Evolutionary conservation across 2,113 vertebrate genomes (phyloP), one percentile per base, ranked within the genome.

Genomic region (Psittacula cyanocephala): DNA sequence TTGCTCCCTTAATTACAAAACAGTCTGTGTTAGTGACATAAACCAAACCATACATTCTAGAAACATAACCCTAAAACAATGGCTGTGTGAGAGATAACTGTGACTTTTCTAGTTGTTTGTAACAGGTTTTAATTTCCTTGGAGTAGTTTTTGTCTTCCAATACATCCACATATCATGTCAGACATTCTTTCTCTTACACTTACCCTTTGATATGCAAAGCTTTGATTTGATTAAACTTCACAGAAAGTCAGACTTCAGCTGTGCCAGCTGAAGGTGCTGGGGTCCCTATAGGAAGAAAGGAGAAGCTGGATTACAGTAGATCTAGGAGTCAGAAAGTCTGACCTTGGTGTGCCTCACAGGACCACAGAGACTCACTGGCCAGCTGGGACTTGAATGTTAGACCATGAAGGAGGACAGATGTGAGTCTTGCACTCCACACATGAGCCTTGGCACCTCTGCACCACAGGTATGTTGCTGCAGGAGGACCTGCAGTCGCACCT

Each of bases 341-440:
- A 50, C 15, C 6, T 43, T 33, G 20, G 22, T 25, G 41, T 47
- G 15, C 23, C 37, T 89, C 24, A 49, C 12, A 39, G 31, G 5
- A 29, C 11, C 72, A 31, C 11, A 29, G 28, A 13, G 11, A 55
- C 31, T 28, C 41, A 60, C 15, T 13, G 63, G 16, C 4, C 23
- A 52, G 27, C 13, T 50, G 55, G 18, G 31, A 57, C 15, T 33
- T 57, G 23, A 0, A 2, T 23, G 31, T 47, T 35, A 74, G 28
- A 9, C 5, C 27, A 57, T 31, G 47, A 4, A 33, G 41, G 17
- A 44, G 52, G 28, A 20, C 5, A 18, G 24, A 59, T 3, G 37
- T 37, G 29, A 62, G 35, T 62, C 49, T 11, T 57, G 43, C 13
- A 6, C 12, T 60, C 33, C 33, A 13, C 0, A 0, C 27, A 41